Conservation (phyloP, 2,888 invertebrate genomes). For the Colletes collaris region DNA sequence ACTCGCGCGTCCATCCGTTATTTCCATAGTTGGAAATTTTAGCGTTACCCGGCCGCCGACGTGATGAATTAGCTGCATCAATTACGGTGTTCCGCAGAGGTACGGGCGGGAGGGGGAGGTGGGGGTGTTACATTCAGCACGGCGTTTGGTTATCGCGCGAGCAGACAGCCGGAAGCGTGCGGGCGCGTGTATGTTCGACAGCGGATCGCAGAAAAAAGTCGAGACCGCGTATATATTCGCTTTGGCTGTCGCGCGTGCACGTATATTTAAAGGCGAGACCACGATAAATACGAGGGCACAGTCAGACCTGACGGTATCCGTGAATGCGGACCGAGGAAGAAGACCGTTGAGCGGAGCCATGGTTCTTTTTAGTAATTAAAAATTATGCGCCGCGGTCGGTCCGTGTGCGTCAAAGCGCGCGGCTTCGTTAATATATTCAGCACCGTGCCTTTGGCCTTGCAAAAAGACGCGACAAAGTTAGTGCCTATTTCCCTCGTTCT, state of each 20-base stretch:
- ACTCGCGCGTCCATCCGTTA: background rate
- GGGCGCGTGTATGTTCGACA: conserved; percentile 27
- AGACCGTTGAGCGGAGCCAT: conserved; percentile 41
- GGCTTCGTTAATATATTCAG: conserved; percentile 69
- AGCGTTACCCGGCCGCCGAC: conserved; percentile 11
- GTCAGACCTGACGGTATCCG: conserved; percentile 34
- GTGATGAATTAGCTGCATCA: conserved; percentile 57
- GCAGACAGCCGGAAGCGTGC: conserved; percentile 30
- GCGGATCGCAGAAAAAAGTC: conserved; percentile 36
- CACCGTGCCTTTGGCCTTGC: conserved; percentile 53
- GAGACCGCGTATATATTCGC: conserved; percentile 35
- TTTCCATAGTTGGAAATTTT: conserved; percentile 16
- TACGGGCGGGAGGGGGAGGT: too few species aligned
- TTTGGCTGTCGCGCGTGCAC: conserved; percentile 34
- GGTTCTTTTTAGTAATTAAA: conserved; percentile 71
- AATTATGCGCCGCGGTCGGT: conserved; percentile 62
- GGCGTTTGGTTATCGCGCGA: conserved; percentile 36
- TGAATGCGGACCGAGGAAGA: conserved; percentile 58
- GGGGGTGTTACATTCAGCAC: conserved; percentile 8
- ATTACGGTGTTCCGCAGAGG: conserved; percentile 27
- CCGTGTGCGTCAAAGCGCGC: conserved; percentile 63
- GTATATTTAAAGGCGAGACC: conserved; percentile 52
- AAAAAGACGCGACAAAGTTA: conserved; percentile 61
- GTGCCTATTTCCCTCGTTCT: conserved; percentile 49
- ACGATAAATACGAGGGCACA: conserved; percentile 59